Conservation (phyloP, 2,888 invertebrate species). For the Dendrolimus pini region DNA sequence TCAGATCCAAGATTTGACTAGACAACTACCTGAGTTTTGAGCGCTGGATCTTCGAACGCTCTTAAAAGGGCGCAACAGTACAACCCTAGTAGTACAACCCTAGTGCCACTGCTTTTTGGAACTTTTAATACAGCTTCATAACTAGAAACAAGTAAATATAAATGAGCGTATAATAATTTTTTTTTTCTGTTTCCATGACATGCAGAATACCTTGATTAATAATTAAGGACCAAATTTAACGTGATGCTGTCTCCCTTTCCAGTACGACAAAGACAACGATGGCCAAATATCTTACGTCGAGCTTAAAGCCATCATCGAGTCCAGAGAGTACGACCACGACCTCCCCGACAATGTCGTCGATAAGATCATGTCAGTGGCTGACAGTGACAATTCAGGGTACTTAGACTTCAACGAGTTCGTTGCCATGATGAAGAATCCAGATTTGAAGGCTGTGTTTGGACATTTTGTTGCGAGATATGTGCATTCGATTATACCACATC, state of each 20-base stretch:
- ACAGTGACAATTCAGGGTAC: slow-evolving; percentile 78
- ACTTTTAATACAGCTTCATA: too few species aligned
- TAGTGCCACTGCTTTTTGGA: too few species aligned
- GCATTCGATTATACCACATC: slow-evolving; percentile 73
- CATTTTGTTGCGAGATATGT: slow-evolving; percentile 79
- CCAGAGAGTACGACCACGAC: slow-evolving; percentile 79
- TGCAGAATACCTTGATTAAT: too few species aligned
- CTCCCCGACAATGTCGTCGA: slow-evolving; percentile 81
- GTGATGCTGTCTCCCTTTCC: slow-evolving; percentile 25
- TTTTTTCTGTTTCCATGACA: too few species aligned
- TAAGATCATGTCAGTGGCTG: slow-evolving; percentile 81
- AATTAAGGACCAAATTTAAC: too few species aligned
- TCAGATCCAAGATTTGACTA: too few species aligned
- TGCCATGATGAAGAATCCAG: slow-evolving; percentile 79
- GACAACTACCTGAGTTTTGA: too few species aligned
- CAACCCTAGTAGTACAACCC: too few species aligned
- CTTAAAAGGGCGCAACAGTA: too few species aligned
- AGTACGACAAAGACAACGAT: slow-evolving; percentile 85
- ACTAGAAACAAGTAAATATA: too few species aligned
- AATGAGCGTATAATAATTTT: too few species aligned
- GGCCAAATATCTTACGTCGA: slow-evolving; percentile 82
- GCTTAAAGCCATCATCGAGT: slow-evolving; percentile 77
- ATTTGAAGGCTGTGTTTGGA: slow-evolving; percentile 79
- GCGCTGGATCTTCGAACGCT: too few species aligned
- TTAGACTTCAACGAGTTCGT: slow-evolving; percentile 85